Evolutionary conservation across 2,888 invertebrate species (phyloP), one percentile per base, ranked within the genome.

Genomic region (Metopia argyrocephala): DNA sequence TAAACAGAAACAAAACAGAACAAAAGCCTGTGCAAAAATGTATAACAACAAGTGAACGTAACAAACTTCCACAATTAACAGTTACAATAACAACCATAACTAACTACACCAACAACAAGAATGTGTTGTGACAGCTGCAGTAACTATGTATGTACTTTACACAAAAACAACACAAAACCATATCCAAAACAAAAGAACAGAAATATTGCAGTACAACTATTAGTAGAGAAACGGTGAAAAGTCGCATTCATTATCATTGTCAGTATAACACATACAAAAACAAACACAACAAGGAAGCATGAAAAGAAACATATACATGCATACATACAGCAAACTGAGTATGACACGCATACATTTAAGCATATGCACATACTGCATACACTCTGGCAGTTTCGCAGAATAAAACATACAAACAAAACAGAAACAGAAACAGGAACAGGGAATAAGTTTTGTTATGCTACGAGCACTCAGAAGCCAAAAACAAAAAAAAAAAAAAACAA

Each of bases 61-160:
- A 38, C 38, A 73, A 81, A 78, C 76, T 76, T 45, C 70, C 78
- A 61, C 75, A 82, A 74, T 71, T 79, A 78, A 54, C 79, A 78
- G 66, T 45, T 76, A 71, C 21, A 76, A 76, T 38, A 45, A 18
- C 31, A 78, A 38, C 31, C 20, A 52, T 18, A 5, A 20, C 3
- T 20, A 21, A n/a, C n/a, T n/a, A n/a, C n/a, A n/a, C 20, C 6
- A 57, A 28, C 31, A 23, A 48, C 23, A 59, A 48, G 28, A 59
- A 9, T 69, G 23, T 2, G 3, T 25, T n/a, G 38, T n/a, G 64
- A 65, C 57, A 78, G 46, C 25, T 23, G 38, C 28, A 74, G 12
- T 31, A 25, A 31, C n/a, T n/a, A n/a, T n/a, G 57, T 28, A 15
- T 38, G 15, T 12, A 38, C 38, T 38, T 38, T 38, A 9, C 9